Conservation (phyloP, 2,888 invertebrate genomes). For the Drosophila suboccidentalis region DNA sequence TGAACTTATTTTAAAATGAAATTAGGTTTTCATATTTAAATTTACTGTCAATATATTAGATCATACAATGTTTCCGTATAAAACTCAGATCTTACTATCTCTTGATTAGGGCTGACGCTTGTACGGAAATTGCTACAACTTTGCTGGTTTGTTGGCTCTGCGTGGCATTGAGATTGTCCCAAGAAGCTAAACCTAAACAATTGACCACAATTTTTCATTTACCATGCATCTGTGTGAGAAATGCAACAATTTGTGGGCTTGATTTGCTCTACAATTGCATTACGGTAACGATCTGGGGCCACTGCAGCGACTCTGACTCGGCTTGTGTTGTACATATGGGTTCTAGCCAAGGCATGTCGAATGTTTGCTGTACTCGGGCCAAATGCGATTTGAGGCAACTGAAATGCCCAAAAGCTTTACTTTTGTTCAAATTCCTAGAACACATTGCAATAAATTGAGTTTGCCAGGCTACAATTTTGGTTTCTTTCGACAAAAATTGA, state of each 20-base stretch:
- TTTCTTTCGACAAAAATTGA: constrained; percentile 15
- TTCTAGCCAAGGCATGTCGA: background rate
- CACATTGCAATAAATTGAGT: constrained; percentile 33
- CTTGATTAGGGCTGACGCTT: background rate
- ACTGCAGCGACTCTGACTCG: background rate
- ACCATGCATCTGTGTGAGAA: background rate
- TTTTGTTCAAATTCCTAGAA: constrained; percentile 15
- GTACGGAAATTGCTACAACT: constrained; percentile 5
- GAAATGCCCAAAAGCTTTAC: constrained; percentile 14
- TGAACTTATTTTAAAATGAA: background rate
- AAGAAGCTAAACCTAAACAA: constrained; percentile 10
- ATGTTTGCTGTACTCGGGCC: constrained; percentile 3
- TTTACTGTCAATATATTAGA: too few relatives aligned
- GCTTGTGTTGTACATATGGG: background rate
- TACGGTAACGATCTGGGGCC: constrained; percentile 42
- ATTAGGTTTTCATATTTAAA: background rate
- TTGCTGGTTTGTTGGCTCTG: background rate
- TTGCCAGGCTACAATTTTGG: constrained; percentile 35
- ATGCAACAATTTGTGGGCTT: constrained; percentile 49
- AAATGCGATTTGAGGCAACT: constrained; percentile 23
- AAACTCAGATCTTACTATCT: background rate
- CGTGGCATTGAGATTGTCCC: background rate
- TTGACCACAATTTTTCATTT: constrained; percentile 13
- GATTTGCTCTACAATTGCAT: constrained; percentile 58
- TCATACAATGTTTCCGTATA: background rate